A percentile compares a stretch with the other conserved stretches of the same genome.
These are phyloP conservation scores for Drosophila bocqueti DNA, from an alignment of 1,140 invertebrate genomes.

Conservation along the genomic window DNA sequence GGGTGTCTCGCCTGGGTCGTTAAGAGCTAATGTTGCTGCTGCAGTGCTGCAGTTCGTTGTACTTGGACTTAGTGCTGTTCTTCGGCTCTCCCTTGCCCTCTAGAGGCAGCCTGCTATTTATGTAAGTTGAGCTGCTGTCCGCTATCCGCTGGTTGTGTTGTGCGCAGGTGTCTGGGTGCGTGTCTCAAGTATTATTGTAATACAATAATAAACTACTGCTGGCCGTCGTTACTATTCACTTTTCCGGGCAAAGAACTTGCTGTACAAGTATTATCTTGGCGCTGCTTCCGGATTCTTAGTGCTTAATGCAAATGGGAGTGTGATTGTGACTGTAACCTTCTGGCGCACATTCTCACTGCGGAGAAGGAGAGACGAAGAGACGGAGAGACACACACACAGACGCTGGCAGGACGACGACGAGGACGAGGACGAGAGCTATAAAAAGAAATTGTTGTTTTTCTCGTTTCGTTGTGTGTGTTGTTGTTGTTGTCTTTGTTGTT, in stretches of 20 bases:
- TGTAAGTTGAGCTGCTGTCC: constrained; percentile 72
- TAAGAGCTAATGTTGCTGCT: constrained; percentile 56
- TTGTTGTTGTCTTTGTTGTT: constrained; percentile 42
- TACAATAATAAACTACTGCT: constrained; percentile 76
- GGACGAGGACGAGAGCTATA: constrained; percentile 37
- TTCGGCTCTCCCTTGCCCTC: constrained; percentile 16
- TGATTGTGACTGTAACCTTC: constrained; percentile 54
- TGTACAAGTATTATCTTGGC: constrained; percentile 29
- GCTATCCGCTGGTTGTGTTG: constrained; percentile 15
- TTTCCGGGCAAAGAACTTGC: constrained; percentile 9
- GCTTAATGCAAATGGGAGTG: constrained; percentile 42
- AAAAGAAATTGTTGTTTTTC: constrained; percentile 56
- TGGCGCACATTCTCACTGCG: constrained; percentile 37
- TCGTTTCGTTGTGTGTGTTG: constrained; percentile 16
- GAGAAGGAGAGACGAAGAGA: not conserved
- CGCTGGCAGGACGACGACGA: constrained; percentile 9
- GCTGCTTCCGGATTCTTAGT: constrained; percentile 69
- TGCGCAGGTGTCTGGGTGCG: constrained; percentile 53
- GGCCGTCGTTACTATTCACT: constrained; percentile 65
- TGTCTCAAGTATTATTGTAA: constrained; percentile 50
- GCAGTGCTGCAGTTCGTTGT: constrained; percentile 76
- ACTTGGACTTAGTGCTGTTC: constrained; percentile 49
- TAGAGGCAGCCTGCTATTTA: constrained; percentile 60
- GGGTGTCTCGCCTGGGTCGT: constrained; percentile 65
- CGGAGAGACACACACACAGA: constrained; percentile 20